phyloP scores from a whole-genome alignment of 2,113 vertebrate genomes.

The Chloropsis cyanopogon region DNA sequence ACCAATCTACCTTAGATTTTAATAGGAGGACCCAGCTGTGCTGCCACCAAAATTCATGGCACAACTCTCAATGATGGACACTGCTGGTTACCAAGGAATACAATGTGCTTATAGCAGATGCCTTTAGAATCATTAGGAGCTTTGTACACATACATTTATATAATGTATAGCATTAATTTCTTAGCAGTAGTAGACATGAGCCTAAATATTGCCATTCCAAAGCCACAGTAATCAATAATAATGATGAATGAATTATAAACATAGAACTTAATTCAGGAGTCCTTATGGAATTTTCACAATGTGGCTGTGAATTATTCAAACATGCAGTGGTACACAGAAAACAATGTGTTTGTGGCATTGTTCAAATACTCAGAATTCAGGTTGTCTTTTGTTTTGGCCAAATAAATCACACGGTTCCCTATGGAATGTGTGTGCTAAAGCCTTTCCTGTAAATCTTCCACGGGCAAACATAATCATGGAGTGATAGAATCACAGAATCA shows the following conservation, averaged over 20 bases:
- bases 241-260: neutral
- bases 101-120: neutral
- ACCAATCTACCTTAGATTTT: neutral
- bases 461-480: neutral
- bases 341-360: neutral
- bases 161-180: neutral
- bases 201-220: neutral
- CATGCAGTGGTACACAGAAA: neutral
- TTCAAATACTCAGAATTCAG: neutral
- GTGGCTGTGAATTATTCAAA: neutral
- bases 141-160: neutral
- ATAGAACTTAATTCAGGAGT: neutral
- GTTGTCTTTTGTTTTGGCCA: neutral
- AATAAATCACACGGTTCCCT: neutral
- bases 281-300: neutral
- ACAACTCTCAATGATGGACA: neutral
- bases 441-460: neutral
- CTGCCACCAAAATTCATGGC: neutral
- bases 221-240: neutral
- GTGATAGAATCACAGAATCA: too few species aligned
- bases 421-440: neutral
- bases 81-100: neutral
- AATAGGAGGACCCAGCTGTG: neutral
- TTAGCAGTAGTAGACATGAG: neutral
- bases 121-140: neutral